Evolutionary conservation across 2,888 invertebrate genomes (phyloP), one percentile per base, ranked within the genome.

Genomic region (Ennomos fuscantarius): DNA sequence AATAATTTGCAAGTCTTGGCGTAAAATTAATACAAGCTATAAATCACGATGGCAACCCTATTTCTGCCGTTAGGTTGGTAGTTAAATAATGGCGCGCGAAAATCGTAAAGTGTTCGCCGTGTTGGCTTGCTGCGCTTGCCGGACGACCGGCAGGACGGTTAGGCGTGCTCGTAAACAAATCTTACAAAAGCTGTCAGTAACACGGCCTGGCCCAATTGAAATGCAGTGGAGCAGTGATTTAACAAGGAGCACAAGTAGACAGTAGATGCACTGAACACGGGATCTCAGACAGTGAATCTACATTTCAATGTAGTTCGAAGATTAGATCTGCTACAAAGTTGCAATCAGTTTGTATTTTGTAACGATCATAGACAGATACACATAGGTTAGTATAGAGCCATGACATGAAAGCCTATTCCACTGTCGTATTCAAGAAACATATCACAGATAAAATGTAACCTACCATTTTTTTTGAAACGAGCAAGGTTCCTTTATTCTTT

Each of bases 31-130:
- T 76, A 73, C 77, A 73, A 66, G 72, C 55, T 70, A 76, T 81
- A 80, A 80, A 79, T 77, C 68, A 74, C 69, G 69, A 71, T 66
- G 52, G 63, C 66, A 63, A 49, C 60, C 63, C 63, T 55, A 52
- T 55, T 51, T 34, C 52, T 62, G 57, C 66, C 66, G 63, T 63
- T 60, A 62, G 71, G 58, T 59, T 54, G 49, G 58, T 73, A 70
- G 73, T 73, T 84, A 24, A 78, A 79, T 82, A 82, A 84, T 76
- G 72, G 76, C 78, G 84, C 82, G 84, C 82, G 81, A 85, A 86
- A 86, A 82, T 84, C 82, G 82, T 85, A 86, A 86, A 84, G 71
- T 63, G 62, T 48, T 58, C 53, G 62, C 65, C 66, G 70, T 69
- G 53, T 58, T 50, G 53, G 53, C 46, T 11, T 52, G 48, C 48